Percentiles rank a stretch among this genome's conserved stretches.
phyloP scores from a whole-genome alignment of 37 sponge, comb jelly and placozoan genomes.

The Chondrosia reniformis region DNA sequence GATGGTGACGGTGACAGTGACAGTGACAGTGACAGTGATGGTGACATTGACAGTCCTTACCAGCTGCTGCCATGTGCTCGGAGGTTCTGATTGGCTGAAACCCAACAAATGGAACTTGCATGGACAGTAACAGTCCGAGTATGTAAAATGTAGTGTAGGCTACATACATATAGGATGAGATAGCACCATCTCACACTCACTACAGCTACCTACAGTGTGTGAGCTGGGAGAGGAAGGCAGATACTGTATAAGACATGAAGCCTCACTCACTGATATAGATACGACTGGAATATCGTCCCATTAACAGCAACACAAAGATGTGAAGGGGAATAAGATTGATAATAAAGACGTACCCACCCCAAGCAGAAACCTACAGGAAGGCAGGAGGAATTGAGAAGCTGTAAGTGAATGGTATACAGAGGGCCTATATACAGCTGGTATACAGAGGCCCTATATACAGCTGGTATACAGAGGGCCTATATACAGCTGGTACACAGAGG shows the following conservation, averaged over 20 bases:
- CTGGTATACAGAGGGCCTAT: no score
- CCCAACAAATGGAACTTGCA: conserved; percentile 99
- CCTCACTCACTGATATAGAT: conserved; percentile 50
- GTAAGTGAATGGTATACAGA: conserved; percentile 12
- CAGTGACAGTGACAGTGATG: not conserved
- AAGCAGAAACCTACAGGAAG: conserved; percentile 90
- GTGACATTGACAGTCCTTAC: conserved; percentile 19
- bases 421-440: no score
- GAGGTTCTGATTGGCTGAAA: conserved; percentile 98
- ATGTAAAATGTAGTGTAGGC: conserved; percentile 97
- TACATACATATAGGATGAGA: conserved; percentile 14
- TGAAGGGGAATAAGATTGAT: conserved; percentile 97
- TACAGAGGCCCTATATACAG: no score
- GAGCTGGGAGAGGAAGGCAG: not conserved
- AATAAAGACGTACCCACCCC: conserved; percentile 99
- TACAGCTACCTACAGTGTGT: not conserved
- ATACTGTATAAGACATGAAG: not conserved
- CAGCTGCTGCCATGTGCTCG: conserved; percentile 99
- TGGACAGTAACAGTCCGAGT: conserved; percentile 91
- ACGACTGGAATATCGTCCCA: conserved; percentile 90
- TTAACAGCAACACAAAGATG: conserved; percentile 87
- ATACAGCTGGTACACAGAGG: no score
- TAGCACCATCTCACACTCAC: not conserved
- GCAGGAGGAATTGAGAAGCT: conserved; percentile 6
- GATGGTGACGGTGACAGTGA: no score